A percentile compares a stretch with the other conserved stretches of the same genome.
Evolutionary conservation across 1,140 invertebrate species (phyloP).

Genomic region (Rhagoletis pomonella): DNA sequence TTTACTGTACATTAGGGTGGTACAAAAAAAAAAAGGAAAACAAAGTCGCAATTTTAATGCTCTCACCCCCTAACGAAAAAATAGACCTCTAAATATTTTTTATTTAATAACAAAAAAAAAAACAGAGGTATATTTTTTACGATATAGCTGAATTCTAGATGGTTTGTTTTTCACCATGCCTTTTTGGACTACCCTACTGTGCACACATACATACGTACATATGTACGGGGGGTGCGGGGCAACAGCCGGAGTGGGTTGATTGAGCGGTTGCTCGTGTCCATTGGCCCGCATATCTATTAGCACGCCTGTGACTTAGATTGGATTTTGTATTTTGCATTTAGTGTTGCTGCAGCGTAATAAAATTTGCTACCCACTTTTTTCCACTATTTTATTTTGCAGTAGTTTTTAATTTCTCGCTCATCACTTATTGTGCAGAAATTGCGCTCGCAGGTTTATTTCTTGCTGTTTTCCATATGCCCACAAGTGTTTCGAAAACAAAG

Average conservation of each 20-base stretch:
- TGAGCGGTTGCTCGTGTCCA: neutral
- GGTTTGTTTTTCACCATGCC: no score
- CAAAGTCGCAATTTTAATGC: no score
- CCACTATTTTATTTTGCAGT: neutral
- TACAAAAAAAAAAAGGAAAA: no score
- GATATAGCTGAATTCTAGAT: no score
- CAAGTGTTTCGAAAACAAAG: conserved; percentile 49
- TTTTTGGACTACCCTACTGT: no score
- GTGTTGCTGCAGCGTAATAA: conserved; percentile 35
- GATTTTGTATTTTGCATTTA: neutral
- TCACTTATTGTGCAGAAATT: neutral
- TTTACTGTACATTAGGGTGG: no score
- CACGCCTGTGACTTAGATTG: neutral
- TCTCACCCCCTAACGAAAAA: no score
- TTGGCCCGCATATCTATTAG: conserved; percentile 29
- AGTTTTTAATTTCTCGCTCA: conserved; percentile 30
- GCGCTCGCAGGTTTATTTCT: neutral
- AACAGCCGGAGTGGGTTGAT: neutral
- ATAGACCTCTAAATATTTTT: no score
- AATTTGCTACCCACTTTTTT: neutral
- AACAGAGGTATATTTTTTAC: no score
- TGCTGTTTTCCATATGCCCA: conserved; percentile 1
- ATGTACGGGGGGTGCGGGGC: no score
- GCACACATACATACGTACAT: no score
- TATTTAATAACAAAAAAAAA: no score